These are phyloP conservation scores for Hartigia nigra DNA, from an alignment of 2,888 invertebrate species.

Conservation along the genomic window DNA sequence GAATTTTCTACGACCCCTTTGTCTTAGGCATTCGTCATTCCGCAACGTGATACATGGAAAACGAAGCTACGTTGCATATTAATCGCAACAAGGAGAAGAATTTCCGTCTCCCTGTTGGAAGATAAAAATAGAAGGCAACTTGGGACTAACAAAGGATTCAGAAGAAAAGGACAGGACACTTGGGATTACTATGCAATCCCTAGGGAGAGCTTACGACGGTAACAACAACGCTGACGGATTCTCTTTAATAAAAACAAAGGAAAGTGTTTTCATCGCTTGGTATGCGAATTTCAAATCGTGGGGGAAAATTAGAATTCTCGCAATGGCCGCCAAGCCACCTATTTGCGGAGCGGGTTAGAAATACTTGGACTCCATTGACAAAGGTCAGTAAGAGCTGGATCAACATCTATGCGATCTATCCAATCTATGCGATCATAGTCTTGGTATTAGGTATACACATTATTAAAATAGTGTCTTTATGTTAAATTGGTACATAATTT, in stretches of 20 bases:
- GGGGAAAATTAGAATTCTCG: background rate
- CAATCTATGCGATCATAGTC: background rate
- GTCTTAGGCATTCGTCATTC: background rate
- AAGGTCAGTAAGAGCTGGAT: conserved; percentile 3
- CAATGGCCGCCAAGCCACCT: background rate
- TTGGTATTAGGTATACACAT: background rate
- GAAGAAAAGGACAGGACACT: background rate
- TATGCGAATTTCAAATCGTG: background rate
- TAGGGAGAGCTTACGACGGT: background rate
- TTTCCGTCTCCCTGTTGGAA: background rate
- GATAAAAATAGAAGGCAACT: background rate
- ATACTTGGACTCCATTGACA: background rate
- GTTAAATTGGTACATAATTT: background rate
- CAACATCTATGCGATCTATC: background rate
- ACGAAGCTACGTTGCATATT: background rate
- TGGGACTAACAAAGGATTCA: background rate
- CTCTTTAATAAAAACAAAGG: background rate
- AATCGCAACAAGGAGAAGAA: background rate
- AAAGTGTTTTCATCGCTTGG: background rate
- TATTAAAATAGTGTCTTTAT: background rate
- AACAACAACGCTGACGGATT: background rate
- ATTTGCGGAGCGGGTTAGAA: conserved; percentile 1
- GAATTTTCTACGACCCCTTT: background rate
- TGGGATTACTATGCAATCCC: background rate
- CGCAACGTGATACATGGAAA: background rate